Percentiles rank a stretch among this genome's conserved stretches.
Conservation (phyloP, 2,888 invertebrate species). For the Sisyra terminalis region DNA sequence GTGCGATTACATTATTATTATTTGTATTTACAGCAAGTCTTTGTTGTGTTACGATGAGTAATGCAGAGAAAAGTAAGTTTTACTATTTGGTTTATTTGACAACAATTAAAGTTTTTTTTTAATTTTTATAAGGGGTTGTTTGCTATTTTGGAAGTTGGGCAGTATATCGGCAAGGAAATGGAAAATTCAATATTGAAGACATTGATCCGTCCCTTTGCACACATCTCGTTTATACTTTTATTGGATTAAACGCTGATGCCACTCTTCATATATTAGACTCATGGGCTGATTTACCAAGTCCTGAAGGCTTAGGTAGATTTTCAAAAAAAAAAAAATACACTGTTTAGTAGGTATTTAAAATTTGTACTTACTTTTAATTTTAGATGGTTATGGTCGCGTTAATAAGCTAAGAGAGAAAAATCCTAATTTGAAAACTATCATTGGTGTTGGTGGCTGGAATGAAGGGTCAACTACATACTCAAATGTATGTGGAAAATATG, state of each 20-base stretch:
- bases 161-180: constrained; percentile 42
- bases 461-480: constrained; percentile 24
- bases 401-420: constrained; percentile 33
- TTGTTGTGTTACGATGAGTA: too few species aligned
- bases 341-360: too few species aligned
- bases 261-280: constrained; percentile 37
- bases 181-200: constrained; percentile 45
- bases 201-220: constrained; percentile 56
- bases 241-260: constrained; percentile 40
- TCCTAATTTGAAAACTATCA: constrained; percentile 34
- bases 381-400: constrained; percentile 36
- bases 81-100: too few species aligned
- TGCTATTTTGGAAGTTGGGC: constrained; percentile 71
- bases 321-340: too few species aligned
- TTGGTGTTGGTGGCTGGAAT: constrained; percentile 57
- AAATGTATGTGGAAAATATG: not conserved
- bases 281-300: constrained; percentile 43
- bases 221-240: constrained; percentile 58
- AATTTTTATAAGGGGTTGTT: constrained; percentile 31
- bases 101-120: too few species aligned
- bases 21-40: too few species aligned
- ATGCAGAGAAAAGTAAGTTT: too few species aligned
- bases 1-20: too few species aligned
- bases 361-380: constrained; percentile 10
- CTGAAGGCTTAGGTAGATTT: constrained; percentile 35